Evolutionary conservation across 2,113 vertebrate species (phyloP), one percentile per base, ranked within the genome.

Genomic region (Chaetops frenatus): DNA sequence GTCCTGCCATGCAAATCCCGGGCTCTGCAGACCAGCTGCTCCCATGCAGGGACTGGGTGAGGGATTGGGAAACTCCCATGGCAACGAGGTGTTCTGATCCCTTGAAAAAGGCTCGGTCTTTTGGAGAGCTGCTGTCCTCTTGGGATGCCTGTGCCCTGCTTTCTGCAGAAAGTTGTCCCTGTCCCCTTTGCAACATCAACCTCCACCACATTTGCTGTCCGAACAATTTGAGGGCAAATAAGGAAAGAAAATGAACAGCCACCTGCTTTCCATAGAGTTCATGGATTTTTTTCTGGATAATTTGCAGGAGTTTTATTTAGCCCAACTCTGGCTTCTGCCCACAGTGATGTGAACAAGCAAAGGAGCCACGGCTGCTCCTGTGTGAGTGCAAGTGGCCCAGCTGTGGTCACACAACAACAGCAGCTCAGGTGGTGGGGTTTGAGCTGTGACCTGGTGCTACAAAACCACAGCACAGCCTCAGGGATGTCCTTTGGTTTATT

Each of bases 351-450:
- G 76, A 79, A 29, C 61, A 18, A 56, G 40, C 70, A 36, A 61
- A 67, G 22, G 65, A 89, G 70, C 61, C 31, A 0, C 2, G 10
- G 3, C 28, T 0, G 0, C 48, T 51, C 11, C 19, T 0, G 0
- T 14, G 47, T 12, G 57, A 50, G 42, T 7, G 44, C 21, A 8
- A 56, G 28, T 4, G 65, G 24, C 83, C 66, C 1, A 2, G 12
- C 36, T 3, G 11, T 0, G 60, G 31, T 47, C 86, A 74, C 73
- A 47, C 27, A 48, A 6, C 0, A 1, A 20, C 73, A 85, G 92
- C 70, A 31, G 38, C 25, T 58, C 65, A 48, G 84, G 14, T 10
- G 21, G 1, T 4, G 56, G 17, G 7, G 18, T 31, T 13, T 54
- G 57, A 64, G 71, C 60, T 61, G 54, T 50, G 81, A 87, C 66